These are phyloP conservation scores for Fundulus diaphanus DNA, from an alignment of 2,797 vertebrate species.

Conservation along the genomic window DNA sequence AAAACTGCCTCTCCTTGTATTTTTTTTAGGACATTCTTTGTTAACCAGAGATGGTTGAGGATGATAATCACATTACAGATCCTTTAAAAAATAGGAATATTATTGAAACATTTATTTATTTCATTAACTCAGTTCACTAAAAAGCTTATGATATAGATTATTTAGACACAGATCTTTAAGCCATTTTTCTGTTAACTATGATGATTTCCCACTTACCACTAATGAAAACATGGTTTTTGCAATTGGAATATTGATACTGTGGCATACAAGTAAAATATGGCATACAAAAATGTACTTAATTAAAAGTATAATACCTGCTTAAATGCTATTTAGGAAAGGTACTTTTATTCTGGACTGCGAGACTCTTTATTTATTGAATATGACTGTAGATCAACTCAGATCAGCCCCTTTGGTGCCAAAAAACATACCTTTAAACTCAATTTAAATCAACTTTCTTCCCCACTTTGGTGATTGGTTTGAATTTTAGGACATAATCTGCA, in stretches of 20 bases:
- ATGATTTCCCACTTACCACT: background rate
- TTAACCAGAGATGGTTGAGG: background rate
- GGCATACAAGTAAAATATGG: too few species aligned
- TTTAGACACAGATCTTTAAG: background rate
- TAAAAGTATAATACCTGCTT: background rate
- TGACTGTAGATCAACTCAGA: background rate
- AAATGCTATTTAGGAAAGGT: background rate
- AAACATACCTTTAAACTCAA: too few species aligned
- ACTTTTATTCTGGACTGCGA: background rate
- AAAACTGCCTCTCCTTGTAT: background rate
- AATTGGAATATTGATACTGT: too few species aligned
- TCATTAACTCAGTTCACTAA: background rate
- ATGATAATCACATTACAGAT: background rate
- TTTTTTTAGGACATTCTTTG: background rate
- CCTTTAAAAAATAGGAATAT: background rate
- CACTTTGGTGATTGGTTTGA: too few species aligned
- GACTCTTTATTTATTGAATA: background rate
- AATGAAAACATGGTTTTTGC: background rate
- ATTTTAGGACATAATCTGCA: too few species aligned
- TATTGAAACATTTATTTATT: background rate
- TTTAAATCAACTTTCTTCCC: too few species aligned
- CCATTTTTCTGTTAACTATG: background rate
- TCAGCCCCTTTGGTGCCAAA: background rate
- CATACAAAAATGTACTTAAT: too few species aligned
- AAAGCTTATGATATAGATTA: background rate